Evolutionary conservation across 2,113 vertebrate species (phyloP), one percentile per base, ranked within the genome.

Genomic region (Argyrosomus japonicus): DNA sequence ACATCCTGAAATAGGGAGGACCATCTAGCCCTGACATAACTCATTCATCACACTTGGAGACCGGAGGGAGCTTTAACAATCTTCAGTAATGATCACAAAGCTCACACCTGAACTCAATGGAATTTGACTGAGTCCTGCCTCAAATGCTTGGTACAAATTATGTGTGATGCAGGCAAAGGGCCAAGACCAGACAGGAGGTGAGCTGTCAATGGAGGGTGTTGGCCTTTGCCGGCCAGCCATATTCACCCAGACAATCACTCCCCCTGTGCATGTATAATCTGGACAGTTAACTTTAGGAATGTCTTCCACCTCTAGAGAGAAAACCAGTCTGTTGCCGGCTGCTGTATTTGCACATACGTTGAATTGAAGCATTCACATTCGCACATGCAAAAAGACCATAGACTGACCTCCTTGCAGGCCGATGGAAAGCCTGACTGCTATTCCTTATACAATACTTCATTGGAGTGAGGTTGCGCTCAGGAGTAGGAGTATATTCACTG

Each of bases 251-350:
- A 72, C 72, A 81, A 91, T 88, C 72, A 47, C 84, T 92, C 84
- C 89, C 91, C 51, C 17, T 79, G 89, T 65, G 85, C 84, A 47
- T 68, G 68, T 89, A 91, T 79, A 83, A 84, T 86, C 68, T 77
- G 87, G 82, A 90, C 86, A 80, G 85, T 90, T 91, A 90, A 89
- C 75, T 74, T 79, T 12, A 88, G 91, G 90, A 93, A 94, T 92
- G 85, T 88, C 73, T 47, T 68, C 69, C 53, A 75, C 65, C 79
- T 86, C 72, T 51, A 32, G 76, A 86, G 85, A 68, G 81, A 83
- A 75, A 61, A 68, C 43, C 69, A 79, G 65, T 53, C 23, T 70
- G 68, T 64, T 74, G 60, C 40, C 36, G 50, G 77, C 70, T 75
- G 50, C 47, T 63, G 68, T 18, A 61, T 77, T 36, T 51, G 0